phyloP scores from a whole-genome alignment of 1,140 invertebrate genomes.

The Leptoteleia sp. region DNA sequence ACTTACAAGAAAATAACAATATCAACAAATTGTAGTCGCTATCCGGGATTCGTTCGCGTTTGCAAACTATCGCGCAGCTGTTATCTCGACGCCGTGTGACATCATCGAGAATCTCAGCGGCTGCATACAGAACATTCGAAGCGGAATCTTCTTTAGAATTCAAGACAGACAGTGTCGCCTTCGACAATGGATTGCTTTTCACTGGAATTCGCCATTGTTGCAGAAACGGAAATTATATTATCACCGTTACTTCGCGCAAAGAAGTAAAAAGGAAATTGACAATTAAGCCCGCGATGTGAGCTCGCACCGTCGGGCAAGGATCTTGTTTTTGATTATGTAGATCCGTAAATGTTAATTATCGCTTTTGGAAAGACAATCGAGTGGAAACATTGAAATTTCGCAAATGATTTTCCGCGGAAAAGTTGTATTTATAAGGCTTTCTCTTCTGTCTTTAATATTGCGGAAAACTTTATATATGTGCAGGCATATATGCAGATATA shows the following conservation, averaged over 20 bases:
- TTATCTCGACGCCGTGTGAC: constrained; percentile 50
- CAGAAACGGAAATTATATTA: constrained; percentile 65
- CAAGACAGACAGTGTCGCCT: constrained; percentile 68
- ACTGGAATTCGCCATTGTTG: constrained; percentile 67
- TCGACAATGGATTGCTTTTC: constrained; percentile 73
- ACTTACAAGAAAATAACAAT: constrained; percentile 69
- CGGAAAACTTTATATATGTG: too few species aligned
- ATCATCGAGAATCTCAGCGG: constrained; percentile 65
- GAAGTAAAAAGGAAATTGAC: constrained; percentile 66
- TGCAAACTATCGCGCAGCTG: constrained; percentile 44
- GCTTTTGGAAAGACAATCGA: constrained; percentile 54
- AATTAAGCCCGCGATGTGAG: constrained; percentile 54
- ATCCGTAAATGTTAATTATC: constrained; percentile 54
- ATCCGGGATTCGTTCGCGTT: constrained; percentile 48
- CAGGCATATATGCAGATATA: too few species aligned
- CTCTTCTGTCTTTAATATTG: too few species aligned
- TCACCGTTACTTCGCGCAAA: constrained; percentile 57
- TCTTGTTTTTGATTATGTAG: constrained; percentile 61
- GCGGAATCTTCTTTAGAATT: constrained; percentile 73
- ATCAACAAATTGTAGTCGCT: constrained; percentile 66
- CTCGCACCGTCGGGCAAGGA: not conserved
- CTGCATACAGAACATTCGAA: constrained; percentile 68
- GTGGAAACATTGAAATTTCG: constrained; percentile 26
- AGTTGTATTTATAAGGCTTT: too few species aligned
- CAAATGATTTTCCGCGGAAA: too few species aligned